Percentiles rank a stretch among this genome's conserved stretches.
Conservation (phyloP, 2,797 vertebrate genomes). For the Lacerta viridis region DNA sequence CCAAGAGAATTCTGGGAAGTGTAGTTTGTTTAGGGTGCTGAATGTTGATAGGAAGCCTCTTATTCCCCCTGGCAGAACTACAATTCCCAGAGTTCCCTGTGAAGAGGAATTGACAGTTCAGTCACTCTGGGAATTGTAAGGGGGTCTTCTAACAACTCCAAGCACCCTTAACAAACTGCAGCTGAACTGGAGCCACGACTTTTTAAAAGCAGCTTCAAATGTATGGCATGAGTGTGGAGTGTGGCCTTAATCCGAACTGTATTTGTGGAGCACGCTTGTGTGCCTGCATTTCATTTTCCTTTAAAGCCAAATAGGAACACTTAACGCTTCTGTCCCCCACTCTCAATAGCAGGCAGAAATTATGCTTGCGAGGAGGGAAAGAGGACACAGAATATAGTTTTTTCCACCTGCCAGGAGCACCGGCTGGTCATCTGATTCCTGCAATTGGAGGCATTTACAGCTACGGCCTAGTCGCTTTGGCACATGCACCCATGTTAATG, state of each 20-base stretch:
- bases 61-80: too few relatives aligned
- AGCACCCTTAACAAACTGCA: too few relatives aligned
- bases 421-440: not conserved
- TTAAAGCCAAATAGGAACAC: not conserved
- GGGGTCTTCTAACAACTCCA: too few relatives aligned
- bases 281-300: not conserved
- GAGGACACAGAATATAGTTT: too few relatives aligned
- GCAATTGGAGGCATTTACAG: not conserved
- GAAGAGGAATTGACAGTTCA: too few relatives aligned
- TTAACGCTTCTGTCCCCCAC: not conserved
- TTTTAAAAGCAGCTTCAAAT: not conserved
- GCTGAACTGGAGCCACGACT: too few relatives aligned
- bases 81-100: too few relatives aligned
- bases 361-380: not conserved
- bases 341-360: not conserved
- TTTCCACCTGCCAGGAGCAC: not conserved
- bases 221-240: too few relatives aligned
- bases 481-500: constrained; percentile 14
- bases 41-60: too few relatives aligned
- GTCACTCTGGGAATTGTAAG: too few relatives aligned
- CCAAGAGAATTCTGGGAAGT: too few relatives aligned
- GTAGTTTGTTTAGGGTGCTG: too few relatives aligned
- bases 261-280: not conserved
- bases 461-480: not conserved
- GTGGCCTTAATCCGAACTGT: not conserved